Evolutionary conservation across 2,888 invertebrate genomes (phyloP), one percentile per base, ranked within the genome.

Genomic region (Andrena minutula): DNA sequence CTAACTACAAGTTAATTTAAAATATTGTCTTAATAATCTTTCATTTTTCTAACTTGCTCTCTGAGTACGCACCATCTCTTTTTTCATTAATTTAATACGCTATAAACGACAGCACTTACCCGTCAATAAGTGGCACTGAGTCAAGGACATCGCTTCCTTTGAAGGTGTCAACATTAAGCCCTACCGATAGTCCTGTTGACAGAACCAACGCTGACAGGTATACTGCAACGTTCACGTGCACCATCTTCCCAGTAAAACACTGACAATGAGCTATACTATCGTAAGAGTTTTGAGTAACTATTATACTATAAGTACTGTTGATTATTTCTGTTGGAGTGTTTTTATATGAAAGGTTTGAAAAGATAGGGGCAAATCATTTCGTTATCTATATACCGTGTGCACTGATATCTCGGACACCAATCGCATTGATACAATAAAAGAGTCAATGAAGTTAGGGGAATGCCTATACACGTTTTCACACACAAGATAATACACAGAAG

Each of bases 101-200:
- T 23, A 12, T 16, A 1, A 2, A 10, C 41, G 12, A 2, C 10
- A 28, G 26, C 61, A 75, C 70, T 87, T 90, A 94, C 94, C 93
- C 93, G 58, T 94, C 94, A 35, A 94, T 91, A 41, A 94, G 87
- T 7, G 94, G 94, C 7, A 88, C 89, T 30, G 89, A 85, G 68
- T 90, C 88, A 2, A 94, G 89, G 5, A 90, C 93, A 53, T 92
- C 90, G 41, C 94, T 90, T 51, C 94, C 94, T 71, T 91, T 91
- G 23, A 86, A 87, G 20, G 60, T 74, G 32, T 51, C 65, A 8
- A 58, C 23, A n/a, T 75, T 89, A 1, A 90, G 49, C n/a, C 88
- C 92, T 23, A 87, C 61, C 2, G 91, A 87, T 20, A 92, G 83
- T 12, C 88, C 89, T 47, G 90, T 69, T 4, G 88, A 47, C 4